These are phyloP conservation scores for Hylaea fasciaria DNA, from an alignment of 2,888 invertebrate genomes.

Conservation along the genomic window DNA sequence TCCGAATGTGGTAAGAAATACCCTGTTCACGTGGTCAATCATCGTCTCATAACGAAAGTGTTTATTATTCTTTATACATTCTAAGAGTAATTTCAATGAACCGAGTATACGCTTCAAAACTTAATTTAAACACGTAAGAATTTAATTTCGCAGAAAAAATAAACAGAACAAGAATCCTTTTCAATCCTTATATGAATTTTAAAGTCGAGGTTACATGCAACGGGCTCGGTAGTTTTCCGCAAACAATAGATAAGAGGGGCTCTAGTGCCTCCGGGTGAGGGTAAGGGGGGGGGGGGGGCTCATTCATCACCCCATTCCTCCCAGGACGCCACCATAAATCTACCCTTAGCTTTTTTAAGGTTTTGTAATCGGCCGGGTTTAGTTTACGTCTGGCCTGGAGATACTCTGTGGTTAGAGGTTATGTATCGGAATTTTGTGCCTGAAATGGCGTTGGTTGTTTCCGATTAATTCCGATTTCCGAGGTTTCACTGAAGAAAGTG, in stretches of 20 bases:
- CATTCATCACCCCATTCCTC: conserved; percentile 48
- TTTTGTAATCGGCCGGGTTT: conserved; percentile 24
- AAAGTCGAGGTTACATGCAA: conserved; percentile 43
- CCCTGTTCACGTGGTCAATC: no score
- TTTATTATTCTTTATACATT: no score
- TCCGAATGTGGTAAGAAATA: no score
- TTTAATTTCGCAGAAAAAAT: conserved; percentile 12
- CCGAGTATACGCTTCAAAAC: no score
- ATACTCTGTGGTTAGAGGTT: not conserved
- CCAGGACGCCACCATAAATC: conserved; percentile 15
- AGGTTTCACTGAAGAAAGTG: no score
- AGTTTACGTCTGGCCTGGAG: not conserved
- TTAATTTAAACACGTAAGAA: not conserved
- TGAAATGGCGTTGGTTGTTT: no score
- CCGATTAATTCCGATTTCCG: no score
- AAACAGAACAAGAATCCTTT: conserved; percentile 17
- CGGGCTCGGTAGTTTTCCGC: conserved; percentile 50
- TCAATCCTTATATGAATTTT: conserved; percentile 49
- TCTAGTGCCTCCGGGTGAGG: conserved; percentile 42
- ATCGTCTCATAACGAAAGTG: no score
- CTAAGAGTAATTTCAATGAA: no score
- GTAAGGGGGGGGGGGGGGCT: conserved; percentile 42
- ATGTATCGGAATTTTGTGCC: no score
- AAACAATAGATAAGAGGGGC: conserved; percentile 66
- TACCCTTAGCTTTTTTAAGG: conserved; percentile 26